Base-by-base conservation (phyloP, 2,797 vertebrate genomes). In the Darevskia nairensis region DNA sequence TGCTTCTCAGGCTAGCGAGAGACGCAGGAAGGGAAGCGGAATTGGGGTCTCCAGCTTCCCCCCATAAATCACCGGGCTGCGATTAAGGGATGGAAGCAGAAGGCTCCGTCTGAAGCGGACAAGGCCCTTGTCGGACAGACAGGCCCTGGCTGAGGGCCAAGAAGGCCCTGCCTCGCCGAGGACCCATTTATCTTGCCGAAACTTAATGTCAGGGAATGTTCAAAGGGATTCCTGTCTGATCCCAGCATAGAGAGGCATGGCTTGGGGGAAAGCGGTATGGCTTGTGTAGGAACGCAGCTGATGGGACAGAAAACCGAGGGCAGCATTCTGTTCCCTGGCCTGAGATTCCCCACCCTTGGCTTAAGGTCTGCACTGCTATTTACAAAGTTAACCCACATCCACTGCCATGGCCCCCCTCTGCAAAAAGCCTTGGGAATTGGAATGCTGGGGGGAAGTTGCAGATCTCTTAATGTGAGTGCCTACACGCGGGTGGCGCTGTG, bases 161-260 rank as follows among this genome's bases (percentile, higher is more conserved):
- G 41, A 35, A 79, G 75, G 17, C 88, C 9, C 35, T 29, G 39
- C 39, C 59, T 80, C 68, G 3, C 88, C 6, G 10, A 61, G 69
- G 68, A 44, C 50, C 69, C 10, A 80, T 89, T 85, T 81, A 72
- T 89, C 78, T 85, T 75, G 78, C n/a, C n/a, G 39, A 64, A 59
- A 46, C 39, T 23, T 41, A 59, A 72, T 74, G 8, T 79, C 46
- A 72, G 21, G 59, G 50, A 84, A 72, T 15, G 11, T 79, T 89
- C 59, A 66, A 80, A 85, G 25, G 50, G 15, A 29, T 72, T 72
- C 69, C 50, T 72, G 66, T 64, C 29, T 11, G 32, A 80, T 68
- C 50, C 77, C 78, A 79, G 44, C 7, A 29, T 27, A 41, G 41
- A 55, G 50, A 84, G 87, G 35, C 50, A 27, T 72, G 50, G 1